Percentiles rank a stretch among this genome's conserved stretches.
Conservation (phyloP, 2,888 invertebrate genomes). For the Polyploca ridens region DNA sequence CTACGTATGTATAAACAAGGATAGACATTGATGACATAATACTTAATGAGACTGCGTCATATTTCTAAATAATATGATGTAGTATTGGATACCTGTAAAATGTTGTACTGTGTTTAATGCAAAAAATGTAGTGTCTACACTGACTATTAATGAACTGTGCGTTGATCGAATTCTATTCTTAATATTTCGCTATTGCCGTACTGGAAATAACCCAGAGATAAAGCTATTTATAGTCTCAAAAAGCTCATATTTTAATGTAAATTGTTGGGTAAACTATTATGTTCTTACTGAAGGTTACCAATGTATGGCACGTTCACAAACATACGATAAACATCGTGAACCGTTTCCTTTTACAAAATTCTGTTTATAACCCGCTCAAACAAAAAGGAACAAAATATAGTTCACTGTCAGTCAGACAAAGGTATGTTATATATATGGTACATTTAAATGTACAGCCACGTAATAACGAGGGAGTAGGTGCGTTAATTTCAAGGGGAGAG, state of each 20-base stretch:
- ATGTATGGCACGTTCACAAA: neutral
- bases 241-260: neutral
- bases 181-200: no score
- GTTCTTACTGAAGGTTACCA: neutral
- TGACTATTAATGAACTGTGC: no score
- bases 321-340: neutral
- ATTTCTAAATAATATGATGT: no score
- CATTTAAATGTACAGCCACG: slow-evolving; percentile 39
- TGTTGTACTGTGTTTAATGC: no score
- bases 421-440: slow-evolving; percentile 13
- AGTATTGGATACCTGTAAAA: no score
- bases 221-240: neutral
- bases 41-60: no score
- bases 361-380: neutral
- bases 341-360: slow-evolving; percentile 1
- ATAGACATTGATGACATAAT: no score
- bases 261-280: neutral
- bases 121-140: no score
- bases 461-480: slow-evolving; percentile 35
- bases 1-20: no score
- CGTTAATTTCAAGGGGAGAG: no score
- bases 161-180: no score
- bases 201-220: neutral
- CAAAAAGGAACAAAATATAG: slow-evolving; percentile 6
- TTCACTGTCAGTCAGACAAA: neutral